Base-by-base conservation (phyloP, 1,140 invertebrate species). In the Lysiphlebus fabarum region DNA sequence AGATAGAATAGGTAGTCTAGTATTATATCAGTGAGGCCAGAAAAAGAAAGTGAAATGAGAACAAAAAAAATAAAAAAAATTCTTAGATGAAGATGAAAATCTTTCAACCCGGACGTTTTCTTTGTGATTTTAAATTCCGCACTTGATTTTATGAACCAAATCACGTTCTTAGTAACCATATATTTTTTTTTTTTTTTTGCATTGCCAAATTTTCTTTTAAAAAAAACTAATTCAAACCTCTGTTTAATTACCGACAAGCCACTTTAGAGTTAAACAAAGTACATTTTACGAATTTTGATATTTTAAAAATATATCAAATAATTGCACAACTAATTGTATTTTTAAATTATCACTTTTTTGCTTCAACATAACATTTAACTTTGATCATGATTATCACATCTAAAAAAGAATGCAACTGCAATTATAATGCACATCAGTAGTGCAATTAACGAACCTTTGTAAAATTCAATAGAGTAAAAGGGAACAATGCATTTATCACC, bases 11-110 rank as follows among this genome's bases (percentile, higher is more conserved):
- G 7, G 42, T n/a, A 38, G 53, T 60, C n/a, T n/a, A n/a, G n/a
- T 47, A 55, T 17, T 53, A 42, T 54, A 38, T 33, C 47, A 34
- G 47, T 58, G 38, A 50, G 53, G 38, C 59, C 36, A 56, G 62
- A 59, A 58, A 60, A 67, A 70, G 71, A 72, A 71, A 70, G 62
- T 67, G 68, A 70, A 67, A 62, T 17, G 41, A 54, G 66, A 62
- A n/a, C n/a, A 66, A 67, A 58, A 67, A 61, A 47, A 53, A 45
- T 55, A 55, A 57, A 58, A 50, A 56, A 14, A 37, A 37, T 26
- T 26, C 17, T 26, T 26, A 26, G 17, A 26, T 26, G 6, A 12
- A 48, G 58, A 70, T 66, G 65, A 63, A 58, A 59, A 62, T 56
- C 12, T 53, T 26, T 33, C 55, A 9, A 12, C 26, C 7, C 17